These are phyloP conservation scores for Neocrepidodera transversa DNA, from an alignment of 2,888 invertebrate genomes.

Conservation along the genomic window DNA sequence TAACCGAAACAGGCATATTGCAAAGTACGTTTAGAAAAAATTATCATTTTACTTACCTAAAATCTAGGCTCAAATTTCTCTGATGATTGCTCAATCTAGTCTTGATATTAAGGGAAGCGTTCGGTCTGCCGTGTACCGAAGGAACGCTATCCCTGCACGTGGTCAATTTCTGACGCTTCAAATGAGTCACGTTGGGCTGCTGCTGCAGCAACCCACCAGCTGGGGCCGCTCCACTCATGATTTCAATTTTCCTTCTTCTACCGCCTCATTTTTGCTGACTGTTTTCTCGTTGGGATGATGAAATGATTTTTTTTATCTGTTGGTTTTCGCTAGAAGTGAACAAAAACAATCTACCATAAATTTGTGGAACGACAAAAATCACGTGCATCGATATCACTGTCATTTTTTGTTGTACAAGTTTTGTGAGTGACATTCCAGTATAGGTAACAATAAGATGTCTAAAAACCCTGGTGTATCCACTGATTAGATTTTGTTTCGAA, in stretches of 20 bases:
- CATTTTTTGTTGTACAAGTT: background rate
- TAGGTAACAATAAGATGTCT: too few relatives aligned
- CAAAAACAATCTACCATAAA: background rate
- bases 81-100: conserved; percentile 74
- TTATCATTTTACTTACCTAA: conserved; percentile 80
- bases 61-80: conserved; percentile 88
- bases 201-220: conserved; percentile 38
- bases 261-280: conserved; percentile 18
- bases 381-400: too few relatives aligned
- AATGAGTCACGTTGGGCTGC: conserved; percentile 37
- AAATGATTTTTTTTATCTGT: background rate
- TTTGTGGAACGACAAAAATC: background rate
- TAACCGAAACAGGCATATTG: too few relatives aligned
- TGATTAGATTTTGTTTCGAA: too few relatives aligned
- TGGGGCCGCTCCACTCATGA: conserved; percentile 47
- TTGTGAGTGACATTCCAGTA: background rate
- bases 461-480: too few relatives aligned
- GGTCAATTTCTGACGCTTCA: conserved; percentile 57
- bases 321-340: background rate
- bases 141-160: conserved; percentile 62
- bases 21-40: too few relatives aligned
- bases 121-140: conserved; percentile 66
- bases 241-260: conserved; percentile 24
- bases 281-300: conserved; percentile 1
- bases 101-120: conserved; percentile 60